Percentiles rank a stretch among this genome's conserved stretches.
These are phyloP conservation scores for Pempheris klunzingeri DNA, from an alignment of 2,797 vertebrate species.

Conservation along the genomic window DNA sequence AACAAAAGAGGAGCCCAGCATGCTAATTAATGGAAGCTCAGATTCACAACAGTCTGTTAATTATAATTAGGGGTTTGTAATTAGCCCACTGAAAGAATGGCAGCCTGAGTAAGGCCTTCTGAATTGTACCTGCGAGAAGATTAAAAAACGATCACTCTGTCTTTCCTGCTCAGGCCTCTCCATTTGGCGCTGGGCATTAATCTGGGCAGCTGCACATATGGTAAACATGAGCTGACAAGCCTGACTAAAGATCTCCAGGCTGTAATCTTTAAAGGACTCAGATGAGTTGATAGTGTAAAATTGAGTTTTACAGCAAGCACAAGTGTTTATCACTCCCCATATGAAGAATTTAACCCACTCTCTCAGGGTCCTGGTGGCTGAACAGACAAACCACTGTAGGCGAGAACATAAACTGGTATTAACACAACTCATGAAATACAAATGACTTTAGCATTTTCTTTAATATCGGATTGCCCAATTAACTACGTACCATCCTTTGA, in stretches of 20 bases:
- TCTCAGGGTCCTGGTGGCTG: conserved; percentile 12
- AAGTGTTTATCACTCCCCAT: conserved; percentile 48
- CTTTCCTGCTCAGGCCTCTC: conserved; percentile 61
- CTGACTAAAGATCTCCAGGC: conserved; percentile 76
- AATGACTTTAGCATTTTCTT: not conserved
- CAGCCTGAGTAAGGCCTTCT: conserved; percentile 70
- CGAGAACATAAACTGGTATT: not conserved
- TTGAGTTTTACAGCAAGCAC: conserved; percentile 68
- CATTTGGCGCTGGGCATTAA: conserved; percentile 53
- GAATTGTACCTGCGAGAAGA: conserved; percentile 78
- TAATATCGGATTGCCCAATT: not conserved
- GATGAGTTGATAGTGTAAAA: conserved; percentile 77
- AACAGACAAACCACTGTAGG: not conserved
- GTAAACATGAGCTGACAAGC: conserved; percentile 80
- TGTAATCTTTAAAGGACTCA: conserved; percentile 75
- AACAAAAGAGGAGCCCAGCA: conserved; percentile 74
- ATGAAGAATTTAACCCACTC: conserved; percentile 25
- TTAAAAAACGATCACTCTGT: conserved; percentile 67
- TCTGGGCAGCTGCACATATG: conserved; percentile 65
- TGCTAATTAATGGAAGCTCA: conserved; percentile 76
- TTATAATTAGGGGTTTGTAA: conserved; percentile 82
- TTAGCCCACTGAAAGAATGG: conserved; percentile 77
- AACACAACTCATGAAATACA: not conserved
- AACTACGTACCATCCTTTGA: not conserved
- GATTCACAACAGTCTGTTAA: conserved; percentile 73